These are phyloP conservation scores for Aphodius granarius DNA, from an alignment of 2,888 invertebrate genomes.

Conservation along the genomic window DNA sequence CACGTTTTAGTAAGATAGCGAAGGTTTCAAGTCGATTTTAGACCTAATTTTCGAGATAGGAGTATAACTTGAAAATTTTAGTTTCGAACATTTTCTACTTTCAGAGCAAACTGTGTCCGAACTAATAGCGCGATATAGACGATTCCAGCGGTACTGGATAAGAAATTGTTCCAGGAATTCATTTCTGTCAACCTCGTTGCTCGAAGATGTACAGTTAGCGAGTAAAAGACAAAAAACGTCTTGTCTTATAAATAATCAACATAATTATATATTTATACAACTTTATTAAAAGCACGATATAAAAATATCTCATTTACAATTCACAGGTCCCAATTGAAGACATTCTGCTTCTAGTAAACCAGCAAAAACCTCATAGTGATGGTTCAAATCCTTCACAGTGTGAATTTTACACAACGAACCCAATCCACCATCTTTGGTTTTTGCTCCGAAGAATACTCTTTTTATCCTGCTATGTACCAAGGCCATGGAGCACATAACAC, in stretches of 20 bases:
- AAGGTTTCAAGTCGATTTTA: too few relatives aligned
- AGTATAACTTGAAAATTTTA: too few relatives aligned
- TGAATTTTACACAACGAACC: conserved; percentile 76
- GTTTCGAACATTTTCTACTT: too few relatives aligned
- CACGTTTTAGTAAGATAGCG: too few relatives aligned
- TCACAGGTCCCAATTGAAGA: conserved; percentile 26
- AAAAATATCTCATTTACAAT: background rate
- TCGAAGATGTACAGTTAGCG: background rate
- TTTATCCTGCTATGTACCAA: conserved; percentile 86
- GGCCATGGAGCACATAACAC: conserved; percentile 95
- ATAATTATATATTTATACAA: background rate
- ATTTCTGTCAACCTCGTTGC: too few relatives aligned
- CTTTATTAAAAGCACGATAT: background rate
- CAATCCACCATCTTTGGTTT: conserved; percentile 67
- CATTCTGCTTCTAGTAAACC: conserved; percentile 59
- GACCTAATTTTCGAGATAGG: too few relatives aligned
- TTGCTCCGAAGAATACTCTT: conserved; percentile 75
- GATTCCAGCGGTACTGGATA: too few relatives aligned
- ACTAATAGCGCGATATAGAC: too few relatives aligned
- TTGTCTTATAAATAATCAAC: too few relatives aligned
- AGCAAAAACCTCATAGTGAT: conserved; percentile 86
- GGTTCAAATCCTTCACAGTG: conserved; percentile 78
- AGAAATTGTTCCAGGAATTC: too few relatives aligned
- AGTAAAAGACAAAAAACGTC: background rate
- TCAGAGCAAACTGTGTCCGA: too few relatives aligned